Evolutionary conservation across 2,113 vertebrate species (phyloP).

Genomic region (Verasper variegatus): DNA sequence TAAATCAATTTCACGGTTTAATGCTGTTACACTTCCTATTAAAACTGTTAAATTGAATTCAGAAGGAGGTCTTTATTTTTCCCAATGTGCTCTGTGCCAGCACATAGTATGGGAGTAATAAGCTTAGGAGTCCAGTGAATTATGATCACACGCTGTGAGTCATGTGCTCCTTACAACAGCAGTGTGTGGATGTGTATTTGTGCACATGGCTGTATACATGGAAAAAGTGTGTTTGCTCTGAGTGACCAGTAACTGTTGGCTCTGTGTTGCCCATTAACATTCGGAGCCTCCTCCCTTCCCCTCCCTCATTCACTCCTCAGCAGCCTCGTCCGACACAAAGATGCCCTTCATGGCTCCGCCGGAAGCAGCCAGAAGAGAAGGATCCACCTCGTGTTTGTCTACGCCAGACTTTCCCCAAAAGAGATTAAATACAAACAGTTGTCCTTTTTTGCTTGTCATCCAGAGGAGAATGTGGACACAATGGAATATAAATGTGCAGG

Average conservation of each 20-base stretch:
- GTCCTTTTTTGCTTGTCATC: not conserved
- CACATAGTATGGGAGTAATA: slow-evolving; percentile 4
- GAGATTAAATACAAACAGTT: not conserved
- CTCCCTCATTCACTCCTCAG: slow-evolving; percentile 36
- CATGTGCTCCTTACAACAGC: slow-evolving; percentile 12
- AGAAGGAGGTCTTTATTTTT: not conserved
- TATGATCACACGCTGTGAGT: slow-evolving; percentile 25
- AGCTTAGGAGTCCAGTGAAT: slow-evolving; percentile 34
- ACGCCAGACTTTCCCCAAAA: not conserved
- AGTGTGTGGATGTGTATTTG: not conserved
- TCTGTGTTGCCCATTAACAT: slow-evolving; percentile 54
- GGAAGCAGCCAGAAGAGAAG: slow-evolving; percentile 18
- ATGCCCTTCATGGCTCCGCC: slow-evolving; percentile 39
- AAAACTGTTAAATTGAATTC: not conserved
- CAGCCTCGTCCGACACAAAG: slow-evolving; percentile 53
- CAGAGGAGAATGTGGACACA: not conserved
- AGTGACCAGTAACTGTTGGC: slow-evolving; percentile 21
- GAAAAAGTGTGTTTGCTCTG: not conserved
- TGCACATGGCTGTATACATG: slow-evolving; percentile 2
- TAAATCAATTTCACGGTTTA: not conserved
- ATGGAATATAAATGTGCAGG: not conserved
- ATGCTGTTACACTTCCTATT: not conserved
- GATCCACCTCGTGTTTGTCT: not conserved
- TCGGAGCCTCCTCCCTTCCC: slow-evolving; percentile 24
- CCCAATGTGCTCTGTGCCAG: not conserved